Conservation (phyloP, 1,140 invertebrate genomes). For the Probaryconus sp. region DNA sequence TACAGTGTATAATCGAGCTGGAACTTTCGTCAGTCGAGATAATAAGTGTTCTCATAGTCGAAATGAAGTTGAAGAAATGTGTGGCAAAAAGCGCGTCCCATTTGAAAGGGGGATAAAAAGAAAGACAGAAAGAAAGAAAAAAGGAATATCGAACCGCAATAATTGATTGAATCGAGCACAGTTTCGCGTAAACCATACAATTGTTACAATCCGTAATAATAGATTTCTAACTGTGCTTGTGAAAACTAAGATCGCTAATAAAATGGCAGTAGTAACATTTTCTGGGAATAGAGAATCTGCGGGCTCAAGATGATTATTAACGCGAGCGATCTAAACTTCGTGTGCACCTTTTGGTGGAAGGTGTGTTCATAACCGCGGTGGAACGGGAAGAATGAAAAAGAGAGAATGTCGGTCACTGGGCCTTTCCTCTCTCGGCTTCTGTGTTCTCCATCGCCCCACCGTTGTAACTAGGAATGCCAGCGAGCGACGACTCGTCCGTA, state of each 20-base stretch:
- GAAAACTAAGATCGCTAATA: conserved; percentile 29
- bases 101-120: too few relatives aligned
- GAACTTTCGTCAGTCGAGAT: too few relatives aligned
- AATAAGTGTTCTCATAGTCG: too few relatives aligned
- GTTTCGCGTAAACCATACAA: background rate
- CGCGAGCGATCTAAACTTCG: conserved; percentile 55
- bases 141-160: conserved; percentile 32
- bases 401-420: conserved; percentile 76
- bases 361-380: conserved; percentile 53
- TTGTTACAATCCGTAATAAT: conserved; percentile 28
- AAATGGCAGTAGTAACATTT: conserved; percentile 22
- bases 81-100: conserved; percentile 21
- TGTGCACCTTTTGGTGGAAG: conserved; percentile 42
- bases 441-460: conserved; percentile 56
- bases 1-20: too few relatives aligned
- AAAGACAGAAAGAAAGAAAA: too few relatives aligned
- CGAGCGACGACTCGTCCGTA: conserved; percentile 54
- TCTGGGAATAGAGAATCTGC: conserved; percentile 42
- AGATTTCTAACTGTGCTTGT: conserved; percentile 37
- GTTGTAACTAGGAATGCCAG: conserved; percentile 58
- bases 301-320: conserved; percentile 48
- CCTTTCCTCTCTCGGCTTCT: conserved; percentile 64
- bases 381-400: conserved; percentile 68
- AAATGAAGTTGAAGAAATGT: conserved; percentile 4
- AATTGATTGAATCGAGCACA: conserved; percentile 33